These are phyloP conservation scores for Clavelina lepadiformis DNA, from an alignment of 23 tunicate species.

Conservation along the genomic window DNA sequence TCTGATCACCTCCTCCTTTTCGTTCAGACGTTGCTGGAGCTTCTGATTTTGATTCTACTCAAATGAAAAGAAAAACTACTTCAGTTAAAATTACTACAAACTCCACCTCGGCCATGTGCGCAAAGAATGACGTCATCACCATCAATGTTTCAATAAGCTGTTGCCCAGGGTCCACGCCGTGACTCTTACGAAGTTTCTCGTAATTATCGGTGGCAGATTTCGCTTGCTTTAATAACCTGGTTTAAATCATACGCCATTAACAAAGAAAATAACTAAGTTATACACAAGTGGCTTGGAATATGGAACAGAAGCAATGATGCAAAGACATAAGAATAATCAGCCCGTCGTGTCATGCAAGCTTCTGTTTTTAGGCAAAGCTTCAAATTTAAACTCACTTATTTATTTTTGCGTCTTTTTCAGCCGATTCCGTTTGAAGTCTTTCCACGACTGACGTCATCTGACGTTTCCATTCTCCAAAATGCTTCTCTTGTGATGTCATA, in stretches of 20 bases:
- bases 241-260: no score
- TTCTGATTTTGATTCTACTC: conserved; percentile 18
- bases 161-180: not conserved
- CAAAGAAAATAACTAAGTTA: no score
- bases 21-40: conserved; percentile 17
- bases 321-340: no score
- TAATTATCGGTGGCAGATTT: conserved; percentile 20
- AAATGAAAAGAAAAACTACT: not conserved
- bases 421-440: conserved; percentile 29
- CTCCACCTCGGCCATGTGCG: not conserved
- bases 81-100: not conserved
- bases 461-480: conserved; percentile 19
- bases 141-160: conserved; percentile 6
- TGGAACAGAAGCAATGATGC: no score
- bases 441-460: conserved; percentile 26
- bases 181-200: conserved; percentile 7
- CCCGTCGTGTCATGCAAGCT: no score
- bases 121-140: conserved; percentile 13
- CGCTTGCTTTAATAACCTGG: conserved; percentile 26
- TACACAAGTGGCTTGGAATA: no score
- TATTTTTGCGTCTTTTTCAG: conserved; percentile 21
- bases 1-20: conserved; percentile 41
- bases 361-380: no score
- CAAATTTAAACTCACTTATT: conserved; percentile 11
- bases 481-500: no score